A percentile compares a stretch with the other conserved stretches of the same genome.
These are phyloP conservation scores for Drosophila robusta DNA, from an alignment of 2,888 invertebrate genomes.

Conservation along the genomic window DNA sequence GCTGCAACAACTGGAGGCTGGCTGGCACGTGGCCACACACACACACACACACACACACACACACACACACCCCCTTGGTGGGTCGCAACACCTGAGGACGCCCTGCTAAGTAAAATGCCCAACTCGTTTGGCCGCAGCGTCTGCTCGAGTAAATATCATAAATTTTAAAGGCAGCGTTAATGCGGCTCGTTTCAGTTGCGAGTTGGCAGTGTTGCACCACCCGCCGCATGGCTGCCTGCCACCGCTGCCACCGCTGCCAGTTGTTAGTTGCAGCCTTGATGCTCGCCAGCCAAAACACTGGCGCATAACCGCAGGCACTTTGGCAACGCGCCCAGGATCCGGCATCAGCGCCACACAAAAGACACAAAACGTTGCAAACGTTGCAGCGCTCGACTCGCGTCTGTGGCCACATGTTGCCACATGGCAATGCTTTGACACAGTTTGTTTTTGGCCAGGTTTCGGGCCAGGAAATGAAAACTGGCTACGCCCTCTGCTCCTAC, in stretches of 20 bases:
- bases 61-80: neutral
- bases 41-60: no score
- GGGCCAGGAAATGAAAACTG: slow-evolving; percentile 51
- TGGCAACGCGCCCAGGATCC: slow-evolving; percentile 61
- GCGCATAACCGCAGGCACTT: slow-evolving; percentile 78
- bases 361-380: slow-evolving; percentile 21
- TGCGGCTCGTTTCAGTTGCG: slow-evolving; percentile 57
- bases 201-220: slow-evolving; percentile 19
- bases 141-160: slow-evolving; percentile 78
- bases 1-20: slow-evolving; percentile 8
- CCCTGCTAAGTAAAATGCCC: slow-evolving; percentile 9
- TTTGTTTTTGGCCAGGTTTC: slow-evolving; percentile 36
- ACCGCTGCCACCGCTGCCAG: neutral
- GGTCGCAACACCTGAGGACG: slow-evolving; percentile 2
- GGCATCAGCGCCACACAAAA: slow-evolving; percentile 30
- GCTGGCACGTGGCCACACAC: slow-evolving; percentile 39
- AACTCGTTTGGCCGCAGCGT: slow-evolving; percentile 44
- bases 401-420: slow-evolving; percentile 56
- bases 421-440: slow-evolving; percentile 50
- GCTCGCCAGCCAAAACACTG: slow-evolving; percentile 39
- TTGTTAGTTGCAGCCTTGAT: slow-evolving; percentile 43
- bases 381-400: neutral
- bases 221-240: no score
- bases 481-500: neutral
- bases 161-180: slow-evolving; percentile 79